Percentiles rank a stretch among this genome's conserved stretches.
These are phyloP conservation scores for Rhinella marina DNA, from an alignment of 2,797 vertebrate species.

Conservation along the genomic window DNA sequence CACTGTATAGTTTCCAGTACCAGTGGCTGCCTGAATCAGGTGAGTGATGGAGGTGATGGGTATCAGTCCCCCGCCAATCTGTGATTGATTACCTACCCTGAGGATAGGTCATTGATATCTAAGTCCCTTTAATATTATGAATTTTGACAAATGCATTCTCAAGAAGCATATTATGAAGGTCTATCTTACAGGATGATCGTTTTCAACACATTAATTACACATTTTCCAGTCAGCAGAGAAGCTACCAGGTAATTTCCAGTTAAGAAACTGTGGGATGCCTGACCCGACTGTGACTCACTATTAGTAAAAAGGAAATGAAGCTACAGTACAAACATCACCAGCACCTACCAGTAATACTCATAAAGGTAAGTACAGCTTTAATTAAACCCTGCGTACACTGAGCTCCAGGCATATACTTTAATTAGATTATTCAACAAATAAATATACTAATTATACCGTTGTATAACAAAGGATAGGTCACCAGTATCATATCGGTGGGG, in stretches of 20 bases:
- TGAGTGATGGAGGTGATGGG: too few species aligned
- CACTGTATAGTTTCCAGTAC: too few species aligned
- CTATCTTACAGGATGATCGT: not conserved
- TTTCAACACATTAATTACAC: not conserved
- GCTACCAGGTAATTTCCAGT: constrained; percentile 37
- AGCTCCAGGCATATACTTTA: too few species aligned
- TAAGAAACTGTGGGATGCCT: not conserved
- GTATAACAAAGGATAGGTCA: not conserved
- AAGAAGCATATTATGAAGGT: not conserved
- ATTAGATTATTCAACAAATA: not conserved
- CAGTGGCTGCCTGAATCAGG: too few species aligned
- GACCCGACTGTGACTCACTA: constrained; percentile 10
- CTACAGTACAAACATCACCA: not conserved
- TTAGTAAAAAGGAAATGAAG: constrained; percentile 27
- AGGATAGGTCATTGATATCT: not conserved
- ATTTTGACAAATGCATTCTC: not conserved
- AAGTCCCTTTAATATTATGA: not conserved
- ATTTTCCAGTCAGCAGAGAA: not conserved
- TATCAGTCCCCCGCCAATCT: too few species aligned
- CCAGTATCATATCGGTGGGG: too few species aligned
- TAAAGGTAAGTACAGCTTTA: not conserved
- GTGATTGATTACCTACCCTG: too few species aligned
- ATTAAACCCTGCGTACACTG: not conserved
- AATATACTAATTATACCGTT: not conserved
- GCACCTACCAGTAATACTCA: not conserved